Evolutionary conservation across 2,888 invertebrate species (phyloP).

Genomic region (Meliscaeva auricollis): DNA sequence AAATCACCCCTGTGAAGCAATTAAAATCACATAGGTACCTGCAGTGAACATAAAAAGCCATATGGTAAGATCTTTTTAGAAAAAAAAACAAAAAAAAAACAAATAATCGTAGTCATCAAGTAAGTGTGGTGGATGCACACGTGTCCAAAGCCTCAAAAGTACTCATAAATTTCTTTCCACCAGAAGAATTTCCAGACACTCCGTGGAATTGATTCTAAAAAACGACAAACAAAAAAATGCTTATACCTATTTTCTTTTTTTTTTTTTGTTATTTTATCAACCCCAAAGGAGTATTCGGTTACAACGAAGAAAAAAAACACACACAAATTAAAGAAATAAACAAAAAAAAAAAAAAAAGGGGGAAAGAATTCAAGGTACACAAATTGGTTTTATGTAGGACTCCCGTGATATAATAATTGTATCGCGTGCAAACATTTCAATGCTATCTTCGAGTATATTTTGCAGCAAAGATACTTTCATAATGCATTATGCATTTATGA

Average conservation of each 20-base stretch:
- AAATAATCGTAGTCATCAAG: slow-evolving; percentile 17
- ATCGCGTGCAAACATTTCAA: slow-evolving; percentile 65
- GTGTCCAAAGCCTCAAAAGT: slow-evolving; percentile 61
- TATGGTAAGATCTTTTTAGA: slow-evolving; percentile 1
- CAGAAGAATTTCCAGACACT: slow-evolving; percentile 59
- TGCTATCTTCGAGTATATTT: slow-evolving; percentile 7
- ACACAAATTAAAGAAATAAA: neutral
- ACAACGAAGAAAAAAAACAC: slow-evolving; percentile 1
- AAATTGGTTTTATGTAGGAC: slow-evolving; percentile 56
- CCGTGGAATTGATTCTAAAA: slow-evolving; percentile 55
- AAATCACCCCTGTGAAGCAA: slow-evolving; percentile 7
- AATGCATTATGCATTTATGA: slow-evolving; percentile 38
- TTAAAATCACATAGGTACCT: neutral
- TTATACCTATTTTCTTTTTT: slow-evolving; percentile 13
- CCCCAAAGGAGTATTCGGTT: slow-evolving; percentile 28
- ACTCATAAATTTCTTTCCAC: slow-evolving; percentile 62
- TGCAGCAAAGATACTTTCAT: slow-evolving; percentile 9
- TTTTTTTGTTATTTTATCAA: slow-evolving; percentile 17
- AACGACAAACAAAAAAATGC: neutral
- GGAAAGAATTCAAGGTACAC: slow-evolving; percentile 43
- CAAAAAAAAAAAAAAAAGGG: neutral
- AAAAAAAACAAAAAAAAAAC: neutral
- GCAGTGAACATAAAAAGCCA: slow-evolving; percentile 1
- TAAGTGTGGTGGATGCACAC: slow-evolving; percentile 47
- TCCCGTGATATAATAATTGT: slow-evolving; percentile 28